These are phyloP conservation scores for Heteromyza rotundicornis DNA, from an alignment of 2,888 invertebrate species.

Conservation along the genomic window DNA sequence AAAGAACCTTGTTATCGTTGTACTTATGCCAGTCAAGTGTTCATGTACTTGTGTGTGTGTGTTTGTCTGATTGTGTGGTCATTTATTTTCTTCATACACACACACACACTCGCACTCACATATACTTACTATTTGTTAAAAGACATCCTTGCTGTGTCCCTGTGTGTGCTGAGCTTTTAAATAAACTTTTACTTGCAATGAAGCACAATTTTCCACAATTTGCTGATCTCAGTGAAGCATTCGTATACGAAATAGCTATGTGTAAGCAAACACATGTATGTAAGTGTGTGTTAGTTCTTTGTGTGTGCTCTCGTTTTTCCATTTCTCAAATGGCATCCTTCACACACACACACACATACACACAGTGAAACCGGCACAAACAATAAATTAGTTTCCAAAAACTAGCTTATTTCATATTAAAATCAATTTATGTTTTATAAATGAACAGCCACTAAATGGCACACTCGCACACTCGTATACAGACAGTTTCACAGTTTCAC, in stretches of 20 bases:
- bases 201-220: not conserved
- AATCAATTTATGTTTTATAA: conserved; percentile 27
- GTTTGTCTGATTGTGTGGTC: not conserved
- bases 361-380: not conserved
- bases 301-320: too few species aligned
- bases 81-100: not conserved
- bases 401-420: conserved; percentile 19
- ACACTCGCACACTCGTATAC: not conserved
- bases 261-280: too few species aligned
- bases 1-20: not conserved
- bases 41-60: conserved; percentile 7
- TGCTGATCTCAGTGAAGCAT: not conserved
- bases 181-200: conserved; percentile 9
- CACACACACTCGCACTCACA: not conserved
- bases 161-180: conserved; percentile 16
- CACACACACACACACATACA: too few species aligned
- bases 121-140: not conserved
- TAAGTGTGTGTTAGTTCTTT: not conserved
- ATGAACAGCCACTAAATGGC: not conserved
- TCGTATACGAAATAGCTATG: too few species aligned
- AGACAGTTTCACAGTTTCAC: too few species aligned
- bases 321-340: too few species aligned
- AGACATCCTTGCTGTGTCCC: not conserved
- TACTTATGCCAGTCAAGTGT: not conserved
- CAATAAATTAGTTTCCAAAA: conserved; percentile 21